Base-by-base conservation (phyloP, 2,797 vertebrate species). In the Danionella dracula region DNA sequence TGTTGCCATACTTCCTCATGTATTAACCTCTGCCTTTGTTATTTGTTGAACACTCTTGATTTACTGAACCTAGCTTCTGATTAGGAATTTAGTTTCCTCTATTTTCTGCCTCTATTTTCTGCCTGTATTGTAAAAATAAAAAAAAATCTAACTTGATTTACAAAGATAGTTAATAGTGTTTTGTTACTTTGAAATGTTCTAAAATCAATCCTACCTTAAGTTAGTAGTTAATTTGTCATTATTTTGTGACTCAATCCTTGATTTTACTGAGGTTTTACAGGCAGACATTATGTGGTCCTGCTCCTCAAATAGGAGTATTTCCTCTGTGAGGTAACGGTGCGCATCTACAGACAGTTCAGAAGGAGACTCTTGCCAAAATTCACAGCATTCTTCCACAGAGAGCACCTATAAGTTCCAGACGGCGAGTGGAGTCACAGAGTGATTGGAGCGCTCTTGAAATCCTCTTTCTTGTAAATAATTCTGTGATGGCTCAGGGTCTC, bases 381-480 rank as follows among this genome's bases (percentile, higher is more conserved):
- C 55, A 61, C 58, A 68, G 41, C 48, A 23, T 57, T 38, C 21
- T 61, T 66, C 53, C 72, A 55, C 4, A 13, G 17, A 48, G 23
- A 40, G 49, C 10, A 17, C 31, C 40, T 56, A 3, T 1, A 23
- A 55, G 41, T 62, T 57, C 8, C 44, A 54, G 64, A 29, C 66
- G 38, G 40, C 58, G 76, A 77, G 62, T 59, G 31, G 73, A 60
- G 63, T 68, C 71, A 34, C 76, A 70, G 67, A 76, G 71, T 72
- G 72, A 59, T 73, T 67, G 31, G 41, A 72, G 68, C 17, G 4
- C 58, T 35, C 53, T 59, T 41, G 73, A 76, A 83, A 77, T 81
- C 72, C 76, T 71, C 71, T 83, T 70, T 78, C 76, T 81, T 57
- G 63, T 63, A 82, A 83, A 77, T 85, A 76, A 84, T 81, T 86